phyloP scores from a whole-genome alignment of 2,113 vertebrate genomes.

The Chamaea fasciata region DNA sequence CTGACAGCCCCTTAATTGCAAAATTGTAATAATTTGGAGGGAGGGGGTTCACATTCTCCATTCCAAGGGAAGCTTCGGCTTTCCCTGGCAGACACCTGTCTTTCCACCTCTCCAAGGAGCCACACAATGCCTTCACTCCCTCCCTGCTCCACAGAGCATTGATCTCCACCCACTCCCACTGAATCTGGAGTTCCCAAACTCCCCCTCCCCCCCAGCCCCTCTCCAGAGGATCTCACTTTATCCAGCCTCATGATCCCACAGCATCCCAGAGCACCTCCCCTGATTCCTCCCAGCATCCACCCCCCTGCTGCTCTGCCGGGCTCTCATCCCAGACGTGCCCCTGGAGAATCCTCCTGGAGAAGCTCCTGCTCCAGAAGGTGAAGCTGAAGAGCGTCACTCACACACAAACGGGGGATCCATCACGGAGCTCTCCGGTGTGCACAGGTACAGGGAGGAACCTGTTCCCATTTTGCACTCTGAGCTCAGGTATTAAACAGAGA shows the following conservation, averaged over 20 bases:
- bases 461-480: neutral
- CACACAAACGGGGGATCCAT: rapidly evolving
- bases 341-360: neutral
- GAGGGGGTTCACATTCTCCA: neutral
- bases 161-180: neutral
- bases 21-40: no score
- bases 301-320: neutral
- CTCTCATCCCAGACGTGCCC: neutral
- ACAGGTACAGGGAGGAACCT: neutral
- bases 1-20: no score
- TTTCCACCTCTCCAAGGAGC: neutral
- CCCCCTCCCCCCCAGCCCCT: neutral
- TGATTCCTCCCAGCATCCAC: neutral
- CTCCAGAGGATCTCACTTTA: neutral
- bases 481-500: neutral
- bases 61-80: neutral
- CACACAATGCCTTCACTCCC: neutral
- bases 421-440: rapidly evolving
- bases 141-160: neutral
- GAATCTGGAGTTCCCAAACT: neutral
- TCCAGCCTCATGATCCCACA: neutral
- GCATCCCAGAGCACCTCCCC: neutral
- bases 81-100: neutral
- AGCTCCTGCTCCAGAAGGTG: neutral
- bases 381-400: neutral